Evolutionary conservation across 53 echinoderm and acorn worm genomes (phyloP), one percentile per base, ranked within the genome.

Genomic region (Glandiceps talaboti): DNA sequence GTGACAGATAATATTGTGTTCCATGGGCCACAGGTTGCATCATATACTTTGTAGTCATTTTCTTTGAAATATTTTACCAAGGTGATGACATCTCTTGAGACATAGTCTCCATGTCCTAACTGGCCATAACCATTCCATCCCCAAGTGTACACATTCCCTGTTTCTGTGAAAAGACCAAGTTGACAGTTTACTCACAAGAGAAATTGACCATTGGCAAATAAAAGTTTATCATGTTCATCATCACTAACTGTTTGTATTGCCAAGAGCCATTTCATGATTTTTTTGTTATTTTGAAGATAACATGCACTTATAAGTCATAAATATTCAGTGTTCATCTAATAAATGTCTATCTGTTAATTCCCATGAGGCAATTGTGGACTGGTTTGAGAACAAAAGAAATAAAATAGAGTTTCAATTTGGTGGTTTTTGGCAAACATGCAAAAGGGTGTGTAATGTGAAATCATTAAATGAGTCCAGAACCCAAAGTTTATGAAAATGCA

Each of bases 111-210:
- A 33, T 88, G 92, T 25, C 95, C 95, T 25, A 94, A 88, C 75
- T 94, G 95, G 1, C 95, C 95, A 79, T 92, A 90, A 30, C 80
- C 79, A 1, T 90, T 91, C 88, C 87, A 94, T 1, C 95, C 95
- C 95, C 95, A 94, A 0, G 95, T 94, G 82, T 91, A 94, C 0
- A 94, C 82, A 27, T 76, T 28, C 1, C 92, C 90, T 33, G 84
- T 85, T 30, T 78, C 90, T 88, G 80, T 1, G 33, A 85, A 1
- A 75, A 29, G 31, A 77, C n/a, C n/a, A n/a, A n/a, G n/a, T n/a
- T n/a, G n/a, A n/a, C n/a, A n/a, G n/a, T n/a, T n/a, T n/a, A n/a
- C n/a, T n/a, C n/a, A n/a, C n/a, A n/a, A n/a, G n/a, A n/a, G n/a
- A n/a, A n/a, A n/a, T n/a, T n/a, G n/a, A n/a, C n/a, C n/a, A n/a